A percentile compares a stretch with the other conserved stretches of the same genome.
Conservation (phyloP, 2,113 vertebrate genomes). For the Melanocharis versteri region DNA sequence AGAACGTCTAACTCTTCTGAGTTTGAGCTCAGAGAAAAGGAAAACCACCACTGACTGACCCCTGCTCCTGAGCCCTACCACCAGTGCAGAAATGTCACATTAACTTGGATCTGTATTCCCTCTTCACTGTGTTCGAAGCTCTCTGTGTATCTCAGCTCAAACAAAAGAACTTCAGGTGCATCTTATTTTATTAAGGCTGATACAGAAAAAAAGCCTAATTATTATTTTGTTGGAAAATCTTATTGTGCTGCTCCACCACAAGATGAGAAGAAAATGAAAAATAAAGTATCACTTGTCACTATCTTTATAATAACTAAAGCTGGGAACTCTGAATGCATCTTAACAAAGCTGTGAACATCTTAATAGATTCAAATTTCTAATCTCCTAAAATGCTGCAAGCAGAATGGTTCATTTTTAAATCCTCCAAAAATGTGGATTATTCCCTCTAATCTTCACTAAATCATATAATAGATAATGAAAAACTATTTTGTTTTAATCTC, state of each 20-base stretch:
- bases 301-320: neutral
- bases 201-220: neutral
- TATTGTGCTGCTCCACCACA: neutral
- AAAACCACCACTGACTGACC: neutral
- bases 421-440: neutral
- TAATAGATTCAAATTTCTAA: neutral
- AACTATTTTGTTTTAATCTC: neutral
- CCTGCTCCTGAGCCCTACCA: neutral
- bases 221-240: neutral
- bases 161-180: neutral
- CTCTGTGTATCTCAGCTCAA: neutral
- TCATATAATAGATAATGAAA: neutral
- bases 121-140: neutral
- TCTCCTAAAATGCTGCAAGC: neutral
- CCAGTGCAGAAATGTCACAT: neutral
- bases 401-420: neutral
- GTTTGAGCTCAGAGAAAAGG: neutral
- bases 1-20: neutral
- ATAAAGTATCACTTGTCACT: neutral
- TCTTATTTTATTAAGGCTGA: neutral
- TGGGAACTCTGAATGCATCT: neutral
- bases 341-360: neutral
- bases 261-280: neutral
- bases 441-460: neutral
- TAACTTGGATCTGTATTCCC: neutral